Conservation (phyloP, 2,113 vertebrate species). For the Probosciger aterrimus region DNA sequence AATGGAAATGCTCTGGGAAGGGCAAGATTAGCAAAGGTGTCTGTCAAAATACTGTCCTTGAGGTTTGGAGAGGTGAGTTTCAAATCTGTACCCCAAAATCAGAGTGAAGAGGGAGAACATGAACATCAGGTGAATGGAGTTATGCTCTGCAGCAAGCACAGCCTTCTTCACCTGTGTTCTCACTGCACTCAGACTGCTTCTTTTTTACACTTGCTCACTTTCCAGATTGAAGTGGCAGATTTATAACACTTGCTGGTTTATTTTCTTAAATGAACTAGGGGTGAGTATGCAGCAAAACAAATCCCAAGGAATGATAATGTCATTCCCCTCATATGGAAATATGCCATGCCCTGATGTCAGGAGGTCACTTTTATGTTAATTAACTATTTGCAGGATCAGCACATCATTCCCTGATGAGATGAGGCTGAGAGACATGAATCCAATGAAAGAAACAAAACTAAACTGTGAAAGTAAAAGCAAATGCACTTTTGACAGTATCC, state of each 20-base stretch:
- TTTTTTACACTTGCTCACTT: neutral
- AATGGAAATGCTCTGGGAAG: neutral
- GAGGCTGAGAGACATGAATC: neutral
- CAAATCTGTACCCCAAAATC: neutral
- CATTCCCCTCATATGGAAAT: neutral
- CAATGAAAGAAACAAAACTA: neutral
- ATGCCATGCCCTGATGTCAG: neutral
- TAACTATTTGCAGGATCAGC: neutral
- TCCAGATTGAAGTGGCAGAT: neutral
- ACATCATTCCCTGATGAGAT: neutral
- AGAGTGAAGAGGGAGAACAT: neutral
- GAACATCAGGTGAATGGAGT: neutral
- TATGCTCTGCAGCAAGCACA: neutral
- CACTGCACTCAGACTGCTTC: neutral
- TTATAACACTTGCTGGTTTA: neutral
- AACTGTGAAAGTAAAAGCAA: neutral
- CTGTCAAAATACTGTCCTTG: neutral
- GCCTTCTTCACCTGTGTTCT: neutral
- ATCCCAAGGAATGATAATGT: neutral
- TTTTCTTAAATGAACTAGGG: neutral
- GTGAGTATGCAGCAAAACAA: neutral
- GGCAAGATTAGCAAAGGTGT: neutral
- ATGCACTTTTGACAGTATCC: conserved; percentile 1
- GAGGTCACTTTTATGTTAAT: neutral
- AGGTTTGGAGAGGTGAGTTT: neutral